Base-by-base conservation (phyloP, 1,140 invertebrate species). In the Littorina saxatilis region DNA sequence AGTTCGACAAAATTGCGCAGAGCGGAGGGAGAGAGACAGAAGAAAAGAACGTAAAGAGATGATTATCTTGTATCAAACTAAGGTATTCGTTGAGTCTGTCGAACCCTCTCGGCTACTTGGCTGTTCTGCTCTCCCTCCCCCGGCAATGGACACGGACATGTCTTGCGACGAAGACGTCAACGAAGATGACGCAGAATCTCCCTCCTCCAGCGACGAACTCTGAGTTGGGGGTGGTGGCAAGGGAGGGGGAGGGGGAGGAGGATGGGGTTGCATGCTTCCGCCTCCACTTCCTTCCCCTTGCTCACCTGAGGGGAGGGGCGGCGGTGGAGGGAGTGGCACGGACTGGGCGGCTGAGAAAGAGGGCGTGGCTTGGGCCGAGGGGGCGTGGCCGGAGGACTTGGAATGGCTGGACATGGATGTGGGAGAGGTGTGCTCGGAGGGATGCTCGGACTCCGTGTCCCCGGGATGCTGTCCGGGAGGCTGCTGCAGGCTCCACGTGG, bases 371-470 rank as follows among this genome's bases (percentile, higher is more conserved):
- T 61, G 55, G 58, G 4, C 2, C 20, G 17, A 13, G 35, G 55
- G 35, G 58, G 58, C 55, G 55, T 23, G 50, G 39, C 50, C 17
- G 35, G 76, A n/a, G 37, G 37, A n/a, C 32, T 27, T 63, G 52
- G 76, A 63, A 63, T 78, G 76, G 39, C 76, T 78, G 55, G 76
- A 32, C 43, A 47, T 11, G n/a, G 76, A 78, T 35, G 74, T 76
- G 7, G 35, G 32, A 13, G 13, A 35, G 23, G 35, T 13, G 20
- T 15, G 58, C 20, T 23, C 50, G n/a, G 39, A 39, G 29, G n/a
- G 55, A n/a, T 9, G 17, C 9, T 32, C 55, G 37, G 76, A 39
- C n/a, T n/a, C 37, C 7, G 43, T 43, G 20, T 43, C 72, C 0
- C 15, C 40, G 2, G 43, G 37, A 29, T 52, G 43, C 15, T 55